A percentile compares a stretch with the other conserved stretches of the same genome.
These are phyloP conservation scores for Epinotia bilunana DNA, from an alignment of 2,888 invertebrate genomes.

Conservation along the genomic window DNA sequence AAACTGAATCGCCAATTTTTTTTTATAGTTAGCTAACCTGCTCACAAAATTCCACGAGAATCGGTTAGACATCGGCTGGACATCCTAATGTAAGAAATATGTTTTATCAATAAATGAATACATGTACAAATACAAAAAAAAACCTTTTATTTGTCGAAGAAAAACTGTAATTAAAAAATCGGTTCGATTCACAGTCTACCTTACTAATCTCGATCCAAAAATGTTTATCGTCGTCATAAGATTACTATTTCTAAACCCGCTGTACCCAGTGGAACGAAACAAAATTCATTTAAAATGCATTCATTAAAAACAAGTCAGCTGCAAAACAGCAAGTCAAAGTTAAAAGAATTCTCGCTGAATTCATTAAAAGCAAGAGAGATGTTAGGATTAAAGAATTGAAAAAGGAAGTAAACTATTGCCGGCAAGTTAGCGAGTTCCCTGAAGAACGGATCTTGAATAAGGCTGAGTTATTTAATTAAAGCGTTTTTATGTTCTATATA, in stretches of 20 bases:
- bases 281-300: neutral
- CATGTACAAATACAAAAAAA: too few relatives aligned
- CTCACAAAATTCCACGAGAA: too few relatives aligned
- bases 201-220: too few relatives aligned
- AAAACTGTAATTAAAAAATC: too few relatives aligned
- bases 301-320: slow-evolving; percentile 17
- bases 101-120: too few relatives aligned
- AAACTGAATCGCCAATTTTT: too few relatives aligned
- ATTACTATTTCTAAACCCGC: neutral
- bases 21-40: too few relatives aligned
- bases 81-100: too few relatives aligned
- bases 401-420: slow-evolving; percentile 32
- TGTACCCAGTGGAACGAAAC: neutral
- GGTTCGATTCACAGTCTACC: too few relatives aligned
- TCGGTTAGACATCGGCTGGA: too few relatives aligned
- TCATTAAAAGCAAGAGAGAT: slow-evolving; percentile 32
- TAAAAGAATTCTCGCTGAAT: slow-evolving; percentile 32
- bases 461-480: slow-evolving; percentile 37
- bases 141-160: too few relatives aligned
- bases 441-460: slow-evolving; percentile 16
- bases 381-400: slow-evolving; percentile 35
- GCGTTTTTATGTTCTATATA: slow-evolving; percentile 1
- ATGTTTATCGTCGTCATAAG: neutral
- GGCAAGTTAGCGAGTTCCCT: slow-evolving; percentile 1
- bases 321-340: slow-evolving; percentile 3